Conservation (phyloP, 2,888 invertebrate species). For the Microctonus brassicae region DNA sequence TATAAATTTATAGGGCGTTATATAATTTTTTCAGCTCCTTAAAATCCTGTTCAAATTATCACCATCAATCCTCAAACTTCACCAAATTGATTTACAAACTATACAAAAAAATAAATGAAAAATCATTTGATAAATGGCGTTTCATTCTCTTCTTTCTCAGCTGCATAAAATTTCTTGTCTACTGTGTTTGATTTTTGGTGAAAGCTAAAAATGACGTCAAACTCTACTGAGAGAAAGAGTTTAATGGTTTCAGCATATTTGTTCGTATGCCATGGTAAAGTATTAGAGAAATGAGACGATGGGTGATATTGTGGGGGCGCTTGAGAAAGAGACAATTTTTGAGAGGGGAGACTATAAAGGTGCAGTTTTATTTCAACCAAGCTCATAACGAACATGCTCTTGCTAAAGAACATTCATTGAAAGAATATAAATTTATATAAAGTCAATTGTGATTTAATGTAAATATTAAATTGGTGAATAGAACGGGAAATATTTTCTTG, state of each 20-base stretch:
- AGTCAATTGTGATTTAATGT: too few relatives aligned
- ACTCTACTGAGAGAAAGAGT: constrained; percentile 24
- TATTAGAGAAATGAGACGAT: constrained; percentile 34
- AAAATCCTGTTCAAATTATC: too few relatives aligned
- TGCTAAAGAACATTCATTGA: constrained; percentile 51
- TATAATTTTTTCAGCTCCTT: too few relatives aligned
- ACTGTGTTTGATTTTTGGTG: constrained; percentile 58
- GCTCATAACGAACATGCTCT: constrained; percentile 64
- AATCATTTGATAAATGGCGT: neutral
- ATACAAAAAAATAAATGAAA: neutral
- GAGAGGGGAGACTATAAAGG: constrained; percentile 68
- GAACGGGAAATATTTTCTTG: neutral
- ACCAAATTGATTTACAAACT: too few relatives aligned
- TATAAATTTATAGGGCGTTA: too few relatives aligned
- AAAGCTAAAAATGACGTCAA: constrained; percentile 35
- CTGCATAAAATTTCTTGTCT: neutral
- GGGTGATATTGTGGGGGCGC: constrained; percentile 6
- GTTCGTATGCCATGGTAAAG: neutral
- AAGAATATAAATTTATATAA: neutral
- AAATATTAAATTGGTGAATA: neutral
- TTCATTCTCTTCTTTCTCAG: neutral
- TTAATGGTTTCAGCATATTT: neutral
- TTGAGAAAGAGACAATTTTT: constrained; percentile 20
- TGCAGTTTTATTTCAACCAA: constrained; percentile 61
- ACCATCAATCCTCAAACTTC: too few relatives aligned